A percentile compares a stretch with the other conserved stretches of the same genome.
Conservation (phyloP, 1,140 invertebrate genomes). For the Drosophila athabasca region DNA sequence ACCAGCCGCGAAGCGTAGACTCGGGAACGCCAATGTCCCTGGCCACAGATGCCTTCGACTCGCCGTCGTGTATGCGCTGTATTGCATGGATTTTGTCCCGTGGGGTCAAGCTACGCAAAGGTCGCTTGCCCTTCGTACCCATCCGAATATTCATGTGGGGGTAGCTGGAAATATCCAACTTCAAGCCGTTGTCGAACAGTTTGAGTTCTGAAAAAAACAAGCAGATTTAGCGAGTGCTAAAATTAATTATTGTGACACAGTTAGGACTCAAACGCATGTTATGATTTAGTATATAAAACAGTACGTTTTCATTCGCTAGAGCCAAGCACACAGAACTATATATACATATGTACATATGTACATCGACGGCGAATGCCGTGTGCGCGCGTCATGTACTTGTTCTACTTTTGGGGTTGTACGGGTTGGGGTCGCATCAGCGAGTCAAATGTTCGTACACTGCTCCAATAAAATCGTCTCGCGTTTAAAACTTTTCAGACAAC, state of each 20-base stretch:
- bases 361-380: slow-evolving; percentile 53
- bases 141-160: slow-evolving; percentile 83
- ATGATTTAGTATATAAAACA: slow-evolving; percentile 26
- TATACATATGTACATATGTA: slow-evolving; percentile 17
- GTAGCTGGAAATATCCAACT: slow-evolving; percentile 84
- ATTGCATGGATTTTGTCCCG: slow-evolving; percentile 91
- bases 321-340: slow-evolving; percentile 24
- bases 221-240: slow-evolving; percentile 14
- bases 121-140: slow-evolving; percentile 87
- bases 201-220: slow-evolving; percentile 70
- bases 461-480: slow-evolving; percentile 80
- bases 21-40: slow-evolving; percentile 92
- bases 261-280: slow-evolving; percentile 27
- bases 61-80: slow-evolving; percentile 90
- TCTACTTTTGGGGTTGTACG: slow-evolving; percentile 3
- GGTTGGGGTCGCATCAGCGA: slow-evolving; percentile 12
- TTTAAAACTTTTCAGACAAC: slow-evolving; percentile 75
- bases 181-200: slow-evolving; percentile 83
- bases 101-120: slow-evolving; percentile 88
- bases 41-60: slow-evolving; percentile 92
- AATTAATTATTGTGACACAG: slow-evolving; percentile 46
- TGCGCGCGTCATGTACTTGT: slow-evolving; percentile 73
- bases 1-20: slow-evolving; percentile 92
- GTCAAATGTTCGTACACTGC: slow-evolving; percentile 62
- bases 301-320: slow-evolving; percentile 47